phyloP scores from a whole-genome alignment of 2,797 vertebrate species.

The Vespertilio murinus region DNA sequence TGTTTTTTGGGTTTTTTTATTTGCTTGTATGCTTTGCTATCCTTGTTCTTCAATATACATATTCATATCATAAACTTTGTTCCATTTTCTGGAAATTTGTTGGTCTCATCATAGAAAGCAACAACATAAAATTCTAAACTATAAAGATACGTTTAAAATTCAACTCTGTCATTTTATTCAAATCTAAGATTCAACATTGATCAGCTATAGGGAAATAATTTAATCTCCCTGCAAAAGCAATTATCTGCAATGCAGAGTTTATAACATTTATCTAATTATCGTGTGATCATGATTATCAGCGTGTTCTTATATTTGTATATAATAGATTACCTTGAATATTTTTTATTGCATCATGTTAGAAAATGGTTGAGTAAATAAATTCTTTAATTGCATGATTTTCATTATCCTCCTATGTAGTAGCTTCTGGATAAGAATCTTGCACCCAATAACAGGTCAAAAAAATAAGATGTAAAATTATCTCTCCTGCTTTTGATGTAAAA shows the following conservation, averaged over 20 bases:
- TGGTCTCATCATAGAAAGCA: background rate
- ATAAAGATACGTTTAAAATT: background rate
- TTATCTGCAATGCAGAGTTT: background rate
- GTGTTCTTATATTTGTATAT: background rate
- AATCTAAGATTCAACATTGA: background rate
- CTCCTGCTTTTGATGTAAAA: background rate
- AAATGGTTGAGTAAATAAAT: conserved; percentile 7
- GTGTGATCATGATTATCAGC: background rate
- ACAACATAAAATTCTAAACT: background rate
- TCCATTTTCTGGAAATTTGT: conserved; percentile 8
- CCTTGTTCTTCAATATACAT: background rate
- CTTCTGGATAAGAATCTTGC: background rate
- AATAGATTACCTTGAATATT: background rate
- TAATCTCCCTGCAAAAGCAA: background rate
- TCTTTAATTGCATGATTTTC: background rate
- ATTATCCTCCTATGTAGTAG: background rate
- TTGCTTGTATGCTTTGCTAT: background rate
- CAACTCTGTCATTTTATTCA: background rate
- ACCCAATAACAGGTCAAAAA: background rate
- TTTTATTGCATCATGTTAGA: background rate
- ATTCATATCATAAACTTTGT: background rate
- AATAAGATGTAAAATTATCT: background rate
- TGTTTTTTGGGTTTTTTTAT: background rate
- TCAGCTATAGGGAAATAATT: background rate
- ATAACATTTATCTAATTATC: background rate